These are phyloP conservation scores for Plotosus lineatus DNA, from an alignment of 2,113 vertebrate species.

Conservation along the genomic window DNA sequence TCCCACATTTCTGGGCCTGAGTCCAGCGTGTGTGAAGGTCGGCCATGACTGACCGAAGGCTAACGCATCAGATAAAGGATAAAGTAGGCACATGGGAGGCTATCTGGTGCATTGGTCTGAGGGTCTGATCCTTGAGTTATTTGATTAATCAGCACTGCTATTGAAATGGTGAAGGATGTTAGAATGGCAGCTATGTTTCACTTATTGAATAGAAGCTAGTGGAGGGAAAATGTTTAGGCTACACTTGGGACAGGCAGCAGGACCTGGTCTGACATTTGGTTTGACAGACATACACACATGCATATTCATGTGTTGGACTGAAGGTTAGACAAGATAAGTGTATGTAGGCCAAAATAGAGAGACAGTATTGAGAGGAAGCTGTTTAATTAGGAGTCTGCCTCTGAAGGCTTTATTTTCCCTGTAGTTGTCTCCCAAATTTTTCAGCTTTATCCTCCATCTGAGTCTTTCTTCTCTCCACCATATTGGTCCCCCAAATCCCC, in stretches of 20 bases:
- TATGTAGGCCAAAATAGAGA: slow-evolving; percentile 77
- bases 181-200: background rate
- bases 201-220: background rate
- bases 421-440: slow-evolving; percentile 36
- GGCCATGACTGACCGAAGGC: slow-evolving; percentile 23
- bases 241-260: background rate
- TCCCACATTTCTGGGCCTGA: slow-evolving; percentile 24
- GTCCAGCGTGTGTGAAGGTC: slow-evolving; percentile 31
- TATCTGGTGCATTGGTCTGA: background rate
- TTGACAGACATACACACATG: slow-evolving; percentile 16
- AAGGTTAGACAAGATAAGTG: slow-evolving; percentile 56
- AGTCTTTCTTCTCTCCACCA: slow-evolving; percentile 18
- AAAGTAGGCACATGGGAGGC: slow-evolving; percentile 36
- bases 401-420: slow-evolving; percentile 66
- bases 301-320: slow-evolving; percentile 22
- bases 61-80: slow-evolving; percentile 34
- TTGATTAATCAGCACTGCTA: background rate
- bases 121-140: background rate
- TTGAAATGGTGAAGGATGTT: background rate
- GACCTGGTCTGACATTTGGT: slow-evolving; percentile 8
- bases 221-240: background rate
- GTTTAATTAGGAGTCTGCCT: slow-evolving; percentile 80
- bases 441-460: slow-evolving; percentile 13
- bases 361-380: slow-evolving; percentile 74
- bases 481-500: slow-evolving; percentile 9